These are phyloP conservation scores for Sweltsa coloradensis DNA, from an alignment of 1,140 invertebrate genomes.

Conservation along the genomic window DNA sequence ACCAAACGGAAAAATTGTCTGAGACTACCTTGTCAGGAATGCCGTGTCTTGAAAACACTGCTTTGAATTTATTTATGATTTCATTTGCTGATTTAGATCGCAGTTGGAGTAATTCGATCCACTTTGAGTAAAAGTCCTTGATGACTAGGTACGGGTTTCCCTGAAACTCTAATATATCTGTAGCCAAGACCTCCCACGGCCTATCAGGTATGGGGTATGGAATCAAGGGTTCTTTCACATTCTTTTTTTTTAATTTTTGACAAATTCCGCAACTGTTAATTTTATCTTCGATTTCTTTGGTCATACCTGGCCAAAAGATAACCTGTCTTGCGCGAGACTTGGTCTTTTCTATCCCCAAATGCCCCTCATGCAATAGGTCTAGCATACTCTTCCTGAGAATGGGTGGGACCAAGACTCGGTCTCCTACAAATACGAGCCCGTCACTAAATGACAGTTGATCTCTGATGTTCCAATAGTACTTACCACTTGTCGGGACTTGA, in stretches of 20 bases:
- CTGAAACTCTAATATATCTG: conserved; percentile 21
- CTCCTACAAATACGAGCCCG: no score
- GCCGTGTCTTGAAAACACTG: no score
- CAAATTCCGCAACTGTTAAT: conserved; percentile 29
- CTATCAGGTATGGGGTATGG: conserved; percentile 20
- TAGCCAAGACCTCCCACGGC: conserved; percentile 23
- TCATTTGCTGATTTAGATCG: no score
- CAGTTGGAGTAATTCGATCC: no score
- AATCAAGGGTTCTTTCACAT: conserved; percentile 26
- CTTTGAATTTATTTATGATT: no score
- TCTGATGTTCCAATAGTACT: no score
- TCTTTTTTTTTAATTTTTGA: conserved; percentile 19
- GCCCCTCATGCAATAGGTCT: no score
- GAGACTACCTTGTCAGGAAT: no score
- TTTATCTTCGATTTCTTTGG: conserved; percentile 29
- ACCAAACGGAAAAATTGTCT: conserved; percentile 12
- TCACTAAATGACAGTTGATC: no score
- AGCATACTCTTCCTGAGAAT: no score
- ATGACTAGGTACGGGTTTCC: neutral
- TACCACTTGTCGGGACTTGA: no score
- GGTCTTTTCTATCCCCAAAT: conserved; percentile 20
- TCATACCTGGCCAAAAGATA: conserved; percentile 21
- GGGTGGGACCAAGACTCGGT: no score
- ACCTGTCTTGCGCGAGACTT: conserved; percentile 14
- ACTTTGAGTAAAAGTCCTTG: neutral